Evolutionary conservation across 2,113 vertebrate genomes (phyloP).

Genomic region (Percopsis transmontana): DNA sequence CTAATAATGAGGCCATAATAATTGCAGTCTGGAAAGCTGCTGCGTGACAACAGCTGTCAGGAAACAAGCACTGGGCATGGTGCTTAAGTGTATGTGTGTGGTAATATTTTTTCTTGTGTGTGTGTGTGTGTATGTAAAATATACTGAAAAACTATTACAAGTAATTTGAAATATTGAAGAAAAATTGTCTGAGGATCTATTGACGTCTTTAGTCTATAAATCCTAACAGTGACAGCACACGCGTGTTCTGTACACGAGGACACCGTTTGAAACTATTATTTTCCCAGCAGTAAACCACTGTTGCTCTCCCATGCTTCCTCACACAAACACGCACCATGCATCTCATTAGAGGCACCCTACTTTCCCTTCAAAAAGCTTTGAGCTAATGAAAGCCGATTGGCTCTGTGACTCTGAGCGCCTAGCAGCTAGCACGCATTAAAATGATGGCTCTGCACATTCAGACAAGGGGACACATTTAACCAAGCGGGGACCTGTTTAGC

Average conservation of each 20-base stretch:
- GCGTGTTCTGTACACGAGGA: background rate
- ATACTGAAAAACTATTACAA: background rate
- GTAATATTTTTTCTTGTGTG: background rate
- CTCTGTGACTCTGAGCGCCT: constrained; percentile 37
- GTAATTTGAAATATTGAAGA: too few relatives aligned
- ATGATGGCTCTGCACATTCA: constrained; percentile 47
- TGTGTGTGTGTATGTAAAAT: background rate
- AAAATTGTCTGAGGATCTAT: too few relatives aligned
- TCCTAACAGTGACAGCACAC: too few relatives aligned
- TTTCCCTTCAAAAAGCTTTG: constrained; percentile 40
- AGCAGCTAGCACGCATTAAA: constrained; percentile 50
- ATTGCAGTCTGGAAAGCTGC: constrained; percentile 30
- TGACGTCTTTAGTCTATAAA: too few relatives aligned
- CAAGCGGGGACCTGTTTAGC: background rate
- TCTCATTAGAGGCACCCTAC: constrained; percentile 50
- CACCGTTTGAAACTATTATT: background rate
- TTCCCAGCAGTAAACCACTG: background rate
- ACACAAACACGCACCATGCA: constrained; percentile 20
- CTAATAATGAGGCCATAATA: constrained; percentile 40
- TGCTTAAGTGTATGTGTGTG: background rate
- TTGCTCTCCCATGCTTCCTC: constrained; percentile 11
- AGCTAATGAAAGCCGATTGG: constrained; percentile 45
- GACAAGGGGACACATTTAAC: constrained; percentile 16
- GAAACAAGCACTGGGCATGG: constrained; percentile 24
- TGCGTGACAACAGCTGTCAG: constrained; percentile 37